phyloP scores from a whole-genome alignment of 2,113 vertebrate genomes.

The Psephotus haematonotus region DNA sequence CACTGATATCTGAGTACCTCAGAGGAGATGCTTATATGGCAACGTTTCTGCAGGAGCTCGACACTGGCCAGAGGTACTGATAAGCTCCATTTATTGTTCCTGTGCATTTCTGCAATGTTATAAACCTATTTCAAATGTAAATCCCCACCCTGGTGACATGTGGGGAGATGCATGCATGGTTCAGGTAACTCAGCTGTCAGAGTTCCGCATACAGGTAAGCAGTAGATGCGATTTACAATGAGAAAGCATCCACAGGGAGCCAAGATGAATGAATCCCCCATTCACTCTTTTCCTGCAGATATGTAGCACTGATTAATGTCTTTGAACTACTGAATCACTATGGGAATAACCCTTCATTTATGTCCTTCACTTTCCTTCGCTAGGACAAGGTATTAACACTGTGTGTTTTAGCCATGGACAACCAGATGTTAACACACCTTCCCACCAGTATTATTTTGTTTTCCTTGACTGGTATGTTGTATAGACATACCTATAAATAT shows the following conservation, averaged over 20 bases:
- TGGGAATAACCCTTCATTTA: not conserved
- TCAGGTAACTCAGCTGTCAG: not conserved
- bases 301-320: not conserved
- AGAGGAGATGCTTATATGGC: not conserved
- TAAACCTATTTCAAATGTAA: constrained; percentile 14
- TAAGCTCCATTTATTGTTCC: not conserved
- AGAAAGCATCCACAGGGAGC: not conserved
- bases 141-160: not conserved
- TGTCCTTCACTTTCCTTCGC: not conserved
- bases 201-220: not conserved
- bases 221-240: not conserved
- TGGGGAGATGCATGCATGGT: not conserved
- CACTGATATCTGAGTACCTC: not conserved
- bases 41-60: not conserved
- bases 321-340: not conserved
- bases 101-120: not conserved
- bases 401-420: not conserved
- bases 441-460: not conserved
- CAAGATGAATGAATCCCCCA: not conserved
- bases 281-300: not conserved
- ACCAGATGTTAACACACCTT: not conserved
- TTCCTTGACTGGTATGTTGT: not conserved
- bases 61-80: not conserved
- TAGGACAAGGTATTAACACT: not conserved
- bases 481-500: constrained; percentile 18